A percentile compares a stretch with the other conserved stretches of the same genome.
Evolutionary conservation across 2,113 vertebrate species (phyloP).

Genomic region (Pristiophorus japonicus): DNA sequence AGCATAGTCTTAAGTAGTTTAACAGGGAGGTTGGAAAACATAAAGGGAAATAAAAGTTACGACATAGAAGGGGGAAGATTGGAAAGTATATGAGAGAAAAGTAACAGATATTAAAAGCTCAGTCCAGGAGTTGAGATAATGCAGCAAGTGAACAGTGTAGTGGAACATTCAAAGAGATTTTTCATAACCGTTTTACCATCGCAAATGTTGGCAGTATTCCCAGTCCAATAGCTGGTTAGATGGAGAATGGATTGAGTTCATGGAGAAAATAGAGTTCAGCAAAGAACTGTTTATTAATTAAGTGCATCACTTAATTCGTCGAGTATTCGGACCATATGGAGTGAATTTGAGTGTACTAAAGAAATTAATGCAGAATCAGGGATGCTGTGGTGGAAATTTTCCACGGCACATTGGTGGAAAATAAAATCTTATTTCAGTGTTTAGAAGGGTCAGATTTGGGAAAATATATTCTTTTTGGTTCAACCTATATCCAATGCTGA

Average conservation of each 20-base stretch:
- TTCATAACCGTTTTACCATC: neutral
- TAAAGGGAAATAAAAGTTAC: neutral
- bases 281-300: neutral
- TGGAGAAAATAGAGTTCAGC: neutral
- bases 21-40: constrained; percentile 9
- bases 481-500: too few species aligned
- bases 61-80: neutral
- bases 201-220: neutral
- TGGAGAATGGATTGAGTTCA: neutral
- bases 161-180: neutral
- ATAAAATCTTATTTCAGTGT: neutral
- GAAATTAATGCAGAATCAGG: neutral
- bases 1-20: neutral
- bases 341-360: neutral
- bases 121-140: neutral
- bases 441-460: neutral
- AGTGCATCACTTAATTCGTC: neutral
- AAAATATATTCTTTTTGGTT: neutral
- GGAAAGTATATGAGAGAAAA: neutral
- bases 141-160: neutral
- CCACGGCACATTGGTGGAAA: neutral
- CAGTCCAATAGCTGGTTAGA: neutral
- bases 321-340: neutral
- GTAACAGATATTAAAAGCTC: neutral
- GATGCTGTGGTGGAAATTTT: neutral